A percentile compares a stretch with the other conserved stretches of the same genome.
phyloP scores from a whole-genome alignment of 2,888 invertebrate species.

The Cantharis flavilabris region DNA sequence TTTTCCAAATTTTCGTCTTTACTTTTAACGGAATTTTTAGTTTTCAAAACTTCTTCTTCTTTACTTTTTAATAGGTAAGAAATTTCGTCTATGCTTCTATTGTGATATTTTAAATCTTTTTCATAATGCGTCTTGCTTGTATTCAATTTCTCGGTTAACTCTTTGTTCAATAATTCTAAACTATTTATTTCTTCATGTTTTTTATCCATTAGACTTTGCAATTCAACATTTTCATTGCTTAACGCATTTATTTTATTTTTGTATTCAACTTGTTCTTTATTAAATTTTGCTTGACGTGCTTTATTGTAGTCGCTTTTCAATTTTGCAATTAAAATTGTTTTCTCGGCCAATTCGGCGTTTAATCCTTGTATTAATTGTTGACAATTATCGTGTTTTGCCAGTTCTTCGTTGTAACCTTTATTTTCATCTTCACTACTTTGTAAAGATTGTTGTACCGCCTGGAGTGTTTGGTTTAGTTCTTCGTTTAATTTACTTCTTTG shows the following conservation, averaged over 20 bases:
- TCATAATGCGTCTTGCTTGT: neutral
- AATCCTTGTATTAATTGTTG: neutral
- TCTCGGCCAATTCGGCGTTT: neutral
- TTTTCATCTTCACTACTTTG: neutral
- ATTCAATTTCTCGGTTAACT: conserved; percentile 14
- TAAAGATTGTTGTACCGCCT: neutral
- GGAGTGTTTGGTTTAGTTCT: neutral
- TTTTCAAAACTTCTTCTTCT: conserved; percentile 1
- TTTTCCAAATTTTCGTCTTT: neutral
- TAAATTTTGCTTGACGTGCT: neutral
- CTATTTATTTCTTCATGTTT: conserved; percentile 19
- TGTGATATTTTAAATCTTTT: neutral
- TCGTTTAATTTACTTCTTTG: neutral
- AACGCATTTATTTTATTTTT: conserved; percentile 15
- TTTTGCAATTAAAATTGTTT: neutral
- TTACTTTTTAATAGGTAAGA: neutral
- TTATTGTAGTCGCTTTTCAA: neutral
- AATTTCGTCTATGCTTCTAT: conserved; percentile 5
- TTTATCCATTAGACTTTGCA: conserved; percentile 12
- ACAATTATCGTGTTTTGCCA: neutral
- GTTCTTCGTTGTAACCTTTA: neutral
- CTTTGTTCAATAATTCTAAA: conserved; percentile 10
- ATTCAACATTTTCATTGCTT: conserved; percentile 18
- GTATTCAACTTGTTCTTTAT: neutral
- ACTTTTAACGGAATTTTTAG: neutral